Conservation (phyloP, 2,797 vertebrate genomes). For the Hipposideros larvatus region DNA sequence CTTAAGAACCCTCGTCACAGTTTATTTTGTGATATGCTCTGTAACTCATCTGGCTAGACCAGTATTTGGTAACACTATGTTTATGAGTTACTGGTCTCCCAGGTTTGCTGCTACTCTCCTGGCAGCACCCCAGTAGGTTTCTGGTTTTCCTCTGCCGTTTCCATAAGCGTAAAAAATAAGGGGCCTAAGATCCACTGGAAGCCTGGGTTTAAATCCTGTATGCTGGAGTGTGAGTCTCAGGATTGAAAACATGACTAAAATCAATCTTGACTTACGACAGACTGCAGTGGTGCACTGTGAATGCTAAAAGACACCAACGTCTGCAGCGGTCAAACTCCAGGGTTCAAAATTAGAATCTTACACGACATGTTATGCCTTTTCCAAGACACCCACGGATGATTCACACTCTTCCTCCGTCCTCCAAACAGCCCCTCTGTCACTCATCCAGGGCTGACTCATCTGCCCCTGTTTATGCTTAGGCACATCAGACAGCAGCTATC, state of each 20-base stretch:
- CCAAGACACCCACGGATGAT: constrained; percentile 47
- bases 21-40: not conserved
- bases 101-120: not conserved
- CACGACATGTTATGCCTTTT: not conserved
- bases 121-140: not conserved
- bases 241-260: not conserved
- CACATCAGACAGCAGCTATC: not conserved
- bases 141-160: not conserved
- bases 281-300: not conserved
- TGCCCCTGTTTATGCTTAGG: not conserved
- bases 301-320: not conserved
- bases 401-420: not conserved
- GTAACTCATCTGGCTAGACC: not conserved
- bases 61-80: not conserved
- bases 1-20: not conserved
- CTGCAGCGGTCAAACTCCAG: constrained; percentile 23
- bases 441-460: constrained; percentile 30
- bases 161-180: not conserved
- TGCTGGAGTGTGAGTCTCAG: not conserved
- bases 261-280: not conserved
- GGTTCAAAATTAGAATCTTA: constrained; percentile 51
- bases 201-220: not conserved
- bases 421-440: not conserved
- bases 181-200: not conserved
- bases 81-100: not conserved